Conservation (phyloP, 2,113 vertebrate genomes). For the Sphyrna mokarran region DNA sequence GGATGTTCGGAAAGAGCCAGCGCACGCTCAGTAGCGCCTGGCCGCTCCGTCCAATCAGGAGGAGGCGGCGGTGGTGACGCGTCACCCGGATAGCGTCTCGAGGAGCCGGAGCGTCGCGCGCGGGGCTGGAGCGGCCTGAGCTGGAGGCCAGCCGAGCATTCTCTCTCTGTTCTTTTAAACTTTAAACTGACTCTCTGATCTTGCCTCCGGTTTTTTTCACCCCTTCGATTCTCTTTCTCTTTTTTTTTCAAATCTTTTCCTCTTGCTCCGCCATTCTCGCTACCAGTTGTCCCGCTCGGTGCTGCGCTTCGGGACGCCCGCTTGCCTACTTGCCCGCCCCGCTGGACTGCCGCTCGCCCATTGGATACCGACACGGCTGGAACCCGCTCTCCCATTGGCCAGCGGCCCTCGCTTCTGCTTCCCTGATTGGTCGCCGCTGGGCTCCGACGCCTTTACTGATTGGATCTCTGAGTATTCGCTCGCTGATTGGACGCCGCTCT, state of each 20-base stretch:
- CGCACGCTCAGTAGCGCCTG: conserved; percentile 37
- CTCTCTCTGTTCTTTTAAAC: not conserved
- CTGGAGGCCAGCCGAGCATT: too few relatives aligned
- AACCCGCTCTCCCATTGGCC: not conserved
- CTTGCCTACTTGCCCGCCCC: too few relatives aligned
- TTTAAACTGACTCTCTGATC: not conserved
- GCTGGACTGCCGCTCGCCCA: too few relatives aligned
- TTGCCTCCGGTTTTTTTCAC: not conserved
- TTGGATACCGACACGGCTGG: not conserved
- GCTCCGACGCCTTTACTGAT: too few relatives aligned
- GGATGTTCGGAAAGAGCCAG: too few relatives aligned
- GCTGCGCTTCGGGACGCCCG: too few relatives aligned
- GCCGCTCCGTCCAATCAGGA: not conserved
- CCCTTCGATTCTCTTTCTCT: not conserved
- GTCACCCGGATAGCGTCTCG: not conserved
- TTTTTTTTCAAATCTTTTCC: too few relatives aligned
- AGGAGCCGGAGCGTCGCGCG: not conserved
- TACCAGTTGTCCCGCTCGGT: too few relatives aligned
- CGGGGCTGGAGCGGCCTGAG: not conserved
- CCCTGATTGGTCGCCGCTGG: not conserved
- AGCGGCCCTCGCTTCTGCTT: too few relatives aligned
- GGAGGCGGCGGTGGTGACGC: not conserved
- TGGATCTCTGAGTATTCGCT: too few relatives aligned
- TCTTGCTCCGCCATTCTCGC: too few relatives aligned
- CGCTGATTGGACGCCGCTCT: too few relatives aligned